A percentile compares a stretch with the other conserved stretches of the same genome.
These are phyloP conservation scores for Serilophus lunatus DNA, from an alignment of 2,113 vertebrate species.

Conservation along the genomic window DNA sequence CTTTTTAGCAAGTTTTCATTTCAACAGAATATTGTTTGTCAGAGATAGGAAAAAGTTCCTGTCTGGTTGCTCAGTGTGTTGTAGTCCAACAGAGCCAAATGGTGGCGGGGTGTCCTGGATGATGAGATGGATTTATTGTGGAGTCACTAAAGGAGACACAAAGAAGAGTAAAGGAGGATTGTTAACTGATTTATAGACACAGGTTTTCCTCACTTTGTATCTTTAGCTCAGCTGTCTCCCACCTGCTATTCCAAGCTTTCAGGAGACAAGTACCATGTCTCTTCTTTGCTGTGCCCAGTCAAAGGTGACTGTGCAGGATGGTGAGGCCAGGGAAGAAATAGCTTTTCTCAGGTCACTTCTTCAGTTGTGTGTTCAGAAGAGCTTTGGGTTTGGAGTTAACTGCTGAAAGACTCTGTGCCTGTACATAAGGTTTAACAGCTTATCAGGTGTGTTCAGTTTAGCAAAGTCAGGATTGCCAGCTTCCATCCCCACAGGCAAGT, in stretches of 20 bases:
- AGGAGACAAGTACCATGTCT: neutral
- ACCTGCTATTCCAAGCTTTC: neutral
- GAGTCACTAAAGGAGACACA: neutral
- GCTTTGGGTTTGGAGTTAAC: neutral
- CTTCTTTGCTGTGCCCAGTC: neutral
- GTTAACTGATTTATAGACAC: neutral
- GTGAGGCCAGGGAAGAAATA: neutral
- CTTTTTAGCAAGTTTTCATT: neutral
- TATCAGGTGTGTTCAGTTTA: neutral
- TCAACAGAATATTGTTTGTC: neutral
- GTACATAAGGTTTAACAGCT: neutral
- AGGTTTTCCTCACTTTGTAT: neutral
- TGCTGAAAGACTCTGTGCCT: neutral
- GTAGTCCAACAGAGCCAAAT: neutral
- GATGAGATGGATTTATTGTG: neutral
- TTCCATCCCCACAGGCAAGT: neutral
- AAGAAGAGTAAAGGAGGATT: neutral
- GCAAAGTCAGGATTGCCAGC: neutral
- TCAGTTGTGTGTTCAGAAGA: neutral
- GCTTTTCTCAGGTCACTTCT: neutral
- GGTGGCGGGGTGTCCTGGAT: neutral
- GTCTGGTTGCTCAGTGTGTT: fast-evolving
- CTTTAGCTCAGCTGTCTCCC: neutral
- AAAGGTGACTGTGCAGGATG: neutral
- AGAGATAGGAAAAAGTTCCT: neutral